phyloP scores from a whole-genome alignment of 2,113 vertebrate species.

The Scomber colias region DNA sequence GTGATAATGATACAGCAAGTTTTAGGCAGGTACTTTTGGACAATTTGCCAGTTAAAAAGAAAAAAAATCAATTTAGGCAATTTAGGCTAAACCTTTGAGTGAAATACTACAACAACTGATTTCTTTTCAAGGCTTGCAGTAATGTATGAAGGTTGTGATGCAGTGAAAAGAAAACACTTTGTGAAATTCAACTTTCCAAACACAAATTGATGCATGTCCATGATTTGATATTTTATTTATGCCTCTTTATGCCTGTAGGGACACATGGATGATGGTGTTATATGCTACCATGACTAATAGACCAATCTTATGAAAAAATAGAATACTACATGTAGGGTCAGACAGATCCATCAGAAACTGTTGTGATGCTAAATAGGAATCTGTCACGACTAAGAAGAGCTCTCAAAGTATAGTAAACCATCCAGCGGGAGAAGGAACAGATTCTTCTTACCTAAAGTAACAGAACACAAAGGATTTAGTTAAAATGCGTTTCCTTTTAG shows the following conservation, averaged over 20 bases:
- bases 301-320: background rate
- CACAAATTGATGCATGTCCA: background rate
- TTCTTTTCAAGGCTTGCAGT: no score
- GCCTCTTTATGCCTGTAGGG: background rate
- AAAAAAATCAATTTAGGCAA: no score
- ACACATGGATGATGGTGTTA: background rate
- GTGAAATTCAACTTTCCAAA: background rate
- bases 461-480: background rate
- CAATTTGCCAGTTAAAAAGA: no score
- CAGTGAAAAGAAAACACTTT: no score
- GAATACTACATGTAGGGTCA: background rate
- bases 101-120: no score
- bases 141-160: no score
- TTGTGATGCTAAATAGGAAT: background rate
- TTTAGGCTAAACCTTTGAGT: no score
- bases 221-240: background rate
- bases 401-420: background rate
- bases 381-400: background rate
- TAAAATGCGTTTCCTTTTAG: slow-evolving; percentile 19
- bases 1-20: no score
- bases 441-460: slow-evolving; percentile 6
- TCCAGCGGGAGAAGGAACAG: background rate
- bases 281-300: background rate
- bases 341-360: background rate
- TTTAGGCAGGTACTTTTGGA: background rate